These are phyloP conservation scores for Mamestra brassicae DNA, from an alignment of 2,888 invertebrate species.

Conservation along the genomic window DNA sequence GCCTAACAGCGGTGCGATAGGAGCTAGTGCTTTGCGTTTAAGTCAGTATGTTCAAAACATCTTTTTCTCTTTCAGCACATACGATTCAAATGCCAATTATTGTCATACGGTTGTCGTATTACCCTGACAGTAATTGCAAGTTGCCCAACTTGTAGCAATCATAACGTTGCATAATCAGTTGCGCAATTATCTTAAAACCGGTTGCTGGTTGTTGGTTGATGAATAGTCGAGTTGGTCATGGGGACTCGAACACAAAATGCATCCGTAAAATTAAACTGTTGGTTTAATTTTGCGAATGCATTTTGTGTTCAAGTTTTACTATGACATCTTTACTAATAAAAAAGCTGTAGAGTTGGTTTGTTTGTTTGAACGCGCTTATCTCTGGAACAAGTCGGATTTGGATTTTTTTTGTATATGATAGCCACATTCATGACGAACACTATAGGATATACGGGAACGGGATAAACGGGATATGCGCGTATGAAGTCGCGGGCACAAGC, in stretches of 20 bases:
- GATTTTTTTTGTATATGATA: too few species aligned
- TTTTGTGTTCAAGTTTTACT: not conserved
- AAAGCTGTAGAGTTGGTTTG: too few species aligned
- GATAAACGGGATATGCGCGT: too few species aligned
- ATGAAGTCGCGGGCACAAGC: too few species aligned
- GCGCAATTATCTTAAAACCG: slow-evolving; percentile 26
- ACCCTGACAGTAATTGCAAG: slow-evolving; percentile 35
- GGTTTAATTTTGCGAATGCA: not conserved
- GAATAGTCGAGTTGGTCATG: slow-evolving; percentile 10
- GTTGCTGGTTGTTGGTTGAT: slow-evolving; percentile 34
- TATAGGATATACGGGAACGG: too few species aligned
- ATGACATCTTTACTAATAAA: not conserved
- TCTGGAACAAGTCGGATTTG: too few species aligned
- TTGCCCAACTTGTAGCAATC: slow-evolving; percentile 26
- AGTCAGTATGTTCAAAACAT: not conserved
- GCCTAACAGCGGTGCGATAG: too few species aligned
- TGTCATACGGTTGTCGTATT: slow-evolving; percentile 22
- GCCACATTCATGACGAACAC: too few species aligned
- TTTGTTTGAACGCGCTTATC: too few species aligned
- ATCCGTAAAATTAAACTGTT: not conserved
- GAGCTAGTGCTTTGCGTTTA: too few species aligned
- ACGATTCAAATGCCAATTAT: slow-evolving; percentile 22
- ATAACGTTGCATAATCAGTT: slow-evolving; percentile 27
- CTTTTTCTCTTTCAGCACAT: slow-evolving; percentile 6
- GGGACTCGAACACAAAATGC: not conserved